Evolutionary conservation across 2,113 vertebrate genomes (phyloP), one percentile per base, ranked within the genome.

Genomic region (Meleagris gallopavo): DNA sequence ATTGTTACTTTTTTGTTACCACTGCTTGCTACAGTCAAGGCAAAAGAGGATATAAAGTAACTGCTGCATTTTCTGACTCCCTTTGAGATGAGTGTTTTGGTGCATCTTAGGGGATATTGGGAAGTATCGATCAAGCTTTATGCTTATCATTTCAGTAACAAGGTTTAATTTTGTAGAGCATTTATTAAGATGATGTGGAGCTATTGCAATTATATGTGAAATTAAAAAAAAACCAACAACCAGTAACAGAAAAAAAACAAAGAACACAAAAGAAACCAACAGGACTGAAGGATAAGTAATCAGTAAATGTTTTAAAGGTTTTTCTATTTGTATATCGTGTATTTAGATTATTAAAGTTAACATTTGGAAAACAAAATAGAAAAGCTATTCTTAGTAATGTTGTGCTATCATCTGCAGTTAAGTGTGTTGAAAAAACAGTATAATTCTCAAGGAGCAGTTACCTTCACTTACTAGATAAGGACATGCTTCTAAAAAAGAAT

Each of bases 111-210:
- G 54, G 24, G 22, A 7, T 74, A 74, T 24, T 32, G 15, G 11
- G 27, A 43, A 58, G 24, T 13, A 24, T 13, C 13, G 10, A 17
- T 19, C 16, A 22, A 9, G 9, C 50, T 86, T 93, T 2, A 5
- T 4, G 55, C 3, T 32, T 83, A 38, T 0, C 0, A 13, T 78
- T 80, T 83, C 48, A 65, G 1, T 86, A 80, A 22, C 3, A 41
- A 18, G 11, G 11, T 86, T 48, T 74, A 65, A 19, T 77, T 82
- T 4, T 66, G 10, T 65, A 32, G 24, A 71, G 18, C 29, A 22
- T 16, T 82, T 82, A 46, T 2, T 83, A 29, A 9, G 17, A 10
- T 82, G 18, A 22, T 65, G 10, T 9, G 45, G n/a, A 88, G 21
- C 14, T 45, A 32, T 27, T 88, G 11, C 70, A 16, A 25, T 83